These are phyloP conservation scores for Melanostoma scalare DNA, from an alignment of 2,888 invertebrate genomes.

Conservation along the genomic window DNA sequence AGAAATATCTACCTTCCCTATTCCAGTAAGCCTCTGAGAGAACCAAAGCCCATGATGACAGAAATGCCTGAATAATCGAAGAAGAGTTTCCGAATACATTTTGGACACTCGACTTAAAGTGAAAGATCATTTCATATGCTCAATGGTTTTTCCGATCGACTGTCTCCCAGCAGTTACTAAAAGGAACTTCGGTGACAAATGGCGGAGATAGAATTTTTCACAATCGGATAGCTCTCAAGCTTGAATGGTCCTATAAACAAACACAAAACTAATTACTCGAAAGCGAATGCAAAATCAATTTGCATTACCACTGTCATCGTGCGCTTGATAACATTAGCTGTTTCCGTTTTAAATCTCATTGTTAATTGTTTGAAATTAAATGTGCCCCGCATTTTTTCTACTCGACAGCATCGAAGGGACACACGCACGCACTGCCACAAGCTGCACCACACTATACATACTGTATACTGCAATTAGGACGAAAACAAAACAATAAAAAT, in stretches of 20 bases:
- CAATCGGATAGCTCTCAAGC: slow-evolving; percentile 13
- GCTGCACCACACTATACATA: slow-evolving; percentile 17
- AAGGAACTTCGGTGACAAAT: too few relatives aligned
- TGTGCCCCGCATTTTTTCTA: slow-evolving; percentile 15
- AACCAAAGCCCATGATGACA: too few relatives aligned
- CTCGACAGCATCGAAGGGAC: slow-evolving; percentile 33
- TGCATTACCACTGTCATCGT: slow-evolving; percentile 8
- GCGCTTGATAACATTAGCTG: slow-evolving; percentile 9
- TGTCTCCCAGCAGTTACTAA: too few relatives aligned
- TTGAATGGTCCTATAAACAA: neutral
- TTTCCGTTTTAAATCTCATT: slow-evolving; percentile 57
- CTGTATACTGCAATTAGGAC: slow-evolving; percentile 62
- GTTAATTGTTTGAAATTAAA: slow-evolving; percentile 66
- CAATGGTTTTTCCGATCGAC: too few relatives aligned
- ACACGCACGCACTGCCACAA: slow-evolving; percentile 30
- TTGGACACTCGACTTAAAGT: too few relatives aligned
- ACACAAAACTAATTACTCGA: slow-evolving; percentile 36
- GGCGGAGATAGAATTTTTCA: slow-evolving; percentile 8
- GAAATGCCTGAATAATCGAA: too few relatives aligned
- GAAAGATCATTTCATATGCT: too few relatives aligned
- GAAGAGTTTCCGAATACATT: too few relatives aligned
- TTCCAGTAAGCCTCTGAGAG: too few relatives aligned
- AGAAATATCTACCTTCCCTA: too few relatives aligned
- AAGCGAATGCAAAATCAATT: slow-evolving; percentile 42
- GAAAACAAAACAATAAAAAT: slow-evolving; percentile 14